Evolutionary conservation across 2,113 vertebrate genomes (phyloP), one percentile per base, ranked within the genome.

Genomic region (Acinonyx jubatus): DNA sequence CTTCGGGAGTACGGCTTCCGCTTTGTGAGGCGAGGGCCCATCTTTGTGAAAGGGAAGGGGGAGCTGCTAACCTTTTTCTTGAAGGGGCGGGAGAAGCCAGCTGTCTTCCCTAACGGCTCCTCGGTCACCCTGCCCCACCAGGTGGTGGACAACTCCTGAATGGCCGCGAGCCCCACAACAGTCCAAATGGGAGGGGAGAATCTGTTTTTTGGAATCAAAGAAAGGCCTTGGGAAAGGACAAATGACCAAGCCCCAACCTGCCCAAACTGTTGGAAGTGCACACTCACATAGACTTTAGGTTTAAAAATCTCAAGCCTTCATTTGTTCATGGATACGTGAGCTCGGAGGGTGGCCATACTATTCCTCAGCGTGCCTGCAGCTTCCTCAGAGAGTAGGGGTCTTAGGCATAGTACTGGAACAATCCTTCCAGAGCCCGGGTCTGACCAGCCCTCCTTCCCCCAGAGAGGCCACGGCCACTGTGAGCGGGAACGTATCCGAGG

Each of bases 31-130:
- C 98, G 99, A 33, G 99, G 99, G 29, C 99, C 99, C 80, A 99
- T 99, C 98, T 99, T 99, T 31, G 99, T 99, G 71, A 99, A 99
- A 81, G 99, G 99, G 25, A 99, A 99, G 87, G 99, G 99, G 8
- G 99, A 99, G 96, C 98, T 99, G 95, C 99, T 99, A 36, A 99
- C 99, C 8, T 99, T 99, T 65, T 99, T 99, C 98, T 97, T 99
- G 27, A 99, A 99, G 97, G 99, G 99, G 73, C 98, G 99, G 61
- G 99, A 99, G 79, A 99, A 99, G 95, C 99, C 99, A 25, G 99
- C 99, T 27, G 99, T 99, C 14, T 99, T 99, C 55, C 97, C 99
- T 45, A 99, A 99, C 0, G 98, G 99, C 89, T 99, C 99, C 36
- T 99, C 99, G 0, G 98, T 99, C 57, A 99, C 99, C 23, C 98